Evolutionary conservation across 2,797 vertebrate genomes (phyloP), one percentile per base, ranked within the genome.

Genomic region (Mastacembelus armatus): DNA sequence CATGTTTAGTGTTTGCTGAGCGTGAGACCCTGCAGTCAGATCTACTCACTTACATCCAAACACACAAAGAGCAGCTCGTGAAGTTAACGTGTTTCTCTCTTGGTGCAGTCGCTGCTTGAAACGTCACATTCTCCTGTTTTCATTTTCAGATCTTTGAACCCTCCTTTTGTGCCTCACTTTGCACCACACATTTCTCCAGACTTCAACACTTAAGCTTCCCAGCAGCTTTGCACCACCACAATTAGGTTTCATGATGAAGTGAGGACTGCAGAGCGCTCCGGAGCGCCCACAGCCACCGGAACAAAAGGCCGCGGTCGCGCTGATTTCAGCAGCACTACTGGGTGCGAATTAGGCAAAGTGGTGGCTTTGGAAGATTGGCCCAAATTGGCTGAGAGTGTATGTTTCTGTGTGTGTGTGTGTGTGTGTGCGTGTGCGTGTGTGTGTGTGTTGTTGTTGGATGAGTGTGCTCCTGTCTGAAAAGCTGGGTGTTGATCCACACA

Each of bases 401-500:
- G 59, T 43, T 40, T 33, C n/a, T 81, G 15, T 11, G 32, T 57
- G 10, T 29, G 51, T 32, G 66, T 47, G 59, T 44, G 45, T 47
- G 21, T 52, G 51, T 30, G 59, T 43, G 40, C 33, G 50, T 60
- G 58, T 62, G 83, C 81, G 74, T 81, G 42, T 65, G 57, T 44
- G 42, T 58, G 66, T 80, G 65, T 69, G 51, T 63, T 66, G 56
- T 58, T 58, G 65, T 48, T 73, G 72, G 57, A 40, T 73, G 74
- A 85, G 71, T 84, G 78, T 75, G 82, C 84, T 85, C 66, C 76
- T 69, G 77, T 69, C 44, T 79, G 66, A 78, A 83, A 86, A 87
- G 78, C 65, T 45, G 72, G 39, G 70, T 84, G 84, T 89, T 91
- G 85, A 88, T 75, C 64, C 83, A 71, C 82, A 93, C 90, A 94